These are phyloP conservation scores for Petaurus breviceps DNA, from an alignment of 2,113 vertebrate species.

Conservation along the genomic window DNA sequence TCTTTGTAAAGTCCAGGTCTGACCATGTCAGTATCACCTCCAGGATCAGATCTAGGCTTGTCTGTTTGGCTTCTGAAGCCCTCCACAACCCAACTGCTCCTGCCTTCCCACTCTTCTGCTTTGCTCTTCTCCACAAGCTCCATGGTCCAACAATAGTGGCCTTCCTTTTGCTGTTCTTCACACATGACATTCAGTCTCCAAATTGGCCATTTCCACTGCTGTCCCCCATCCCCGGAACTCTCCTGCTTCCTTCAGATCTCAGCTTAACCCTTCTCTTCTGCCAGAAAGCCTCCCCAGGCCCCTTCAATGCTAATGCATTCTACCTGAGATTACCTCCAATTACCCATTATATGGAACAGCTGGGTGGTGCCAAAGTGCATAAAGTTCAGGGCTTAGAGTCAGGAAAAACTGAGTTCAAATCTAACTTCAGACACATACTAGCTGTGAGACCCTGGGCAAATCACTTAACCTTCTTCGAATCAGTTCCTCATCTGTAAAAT, in stretches of 20 bases:
- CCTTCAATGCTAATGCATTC: background rate
- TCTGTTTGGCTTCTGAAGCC: background rate
- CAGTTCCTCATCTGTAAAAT: background rate
- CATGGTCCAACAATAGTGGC: background rate
- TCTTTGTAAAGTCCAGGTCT: background rate
- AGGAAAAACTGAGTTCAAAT: background rate
- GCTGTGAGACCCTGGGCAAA: background rate
- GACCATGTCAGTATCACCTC: background rate
- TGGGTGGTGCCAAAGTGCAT: background rate
- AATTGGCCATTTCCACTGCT: no score
- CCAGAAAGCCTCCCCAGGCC: no score
- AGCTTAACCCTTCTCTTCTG: no score
- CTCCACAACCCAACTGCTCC: background rate
- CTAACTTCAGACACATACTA: background rate
- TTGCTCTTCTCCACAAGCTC: background rate
- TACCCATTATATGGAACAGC: no score
- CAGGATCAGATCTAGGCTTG: background rate
- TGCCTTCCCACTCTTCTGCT: background rate
- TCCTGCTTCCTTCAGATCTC: background rate
- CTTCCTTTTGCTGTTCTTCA: background rate
- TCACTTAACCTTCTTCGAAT: background rate
- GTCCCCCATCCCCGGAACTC: no score
- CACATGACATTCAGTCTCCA: no score
- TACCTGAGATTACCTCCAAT: background rate
- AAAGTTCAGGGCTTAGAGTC: background rate